Evolutionary conservation across 2,113 vertebrate species (phyloP), one percentile per base, ranked within the genome.

Genomic region (Pogonocichla stellata): DNA sequence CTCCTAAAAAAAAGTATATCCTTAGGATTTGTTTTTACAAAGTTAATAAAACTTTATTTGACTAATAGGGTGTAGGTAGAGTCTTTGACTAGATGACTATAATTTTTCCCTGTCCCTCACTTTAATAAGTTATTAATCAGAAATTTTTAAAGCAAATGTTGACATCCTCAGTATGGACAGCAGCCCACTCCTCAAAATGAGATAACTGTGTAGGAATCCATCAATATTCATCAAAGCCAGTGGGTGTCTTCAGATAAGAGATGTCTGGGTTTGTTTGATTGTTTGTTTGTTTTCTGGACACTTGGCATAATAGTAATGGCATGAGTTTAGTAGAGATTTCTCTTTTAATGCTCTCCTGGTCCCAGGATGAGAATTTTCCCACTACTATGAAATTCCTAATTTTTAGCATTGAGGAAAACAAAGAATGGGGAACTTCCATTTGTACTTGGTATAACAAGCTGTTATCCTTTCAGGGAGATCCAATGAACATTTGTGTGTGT

Each of bases 21-120:
- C 15, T 42, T 47, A 47, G 47, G 47, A 62, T 3, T 62, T n/a
- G 3, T 15, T 17, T 58, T 73, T 78, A 14, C 11, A 17, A 45
- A 29, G 10, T 7, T 60, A 33, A 31, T 58, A 14, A n/a, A 47
- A 31, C 2, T 23, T 72, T 70, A 12, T 34, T 48, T 43, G 74
- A 20, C 13, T 2, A n/a, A 38, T 8, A 51, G 6, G 2, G 0
- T 60, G 10, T 10, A 67, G 10, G 3, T 80, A 38, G 43, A 25
- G 16, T 75, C 48, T 80, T 77, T 42, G 19, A 43, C n/a, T 60
- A 18, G 14, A 18, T 73, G 24, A 6, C 24, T 43, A 8, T 64
- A 6, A 14, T 51, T 78, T 81, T 90, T 12, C 3, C 14, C 14
- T 51, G 0, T 40, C 4, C 6, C 19, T 12, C 1, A 6, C 20